Base-by-base conservation (phyloP, 1,140 invertebrate genomes). In the Cepaea nemoralis region DNA sequence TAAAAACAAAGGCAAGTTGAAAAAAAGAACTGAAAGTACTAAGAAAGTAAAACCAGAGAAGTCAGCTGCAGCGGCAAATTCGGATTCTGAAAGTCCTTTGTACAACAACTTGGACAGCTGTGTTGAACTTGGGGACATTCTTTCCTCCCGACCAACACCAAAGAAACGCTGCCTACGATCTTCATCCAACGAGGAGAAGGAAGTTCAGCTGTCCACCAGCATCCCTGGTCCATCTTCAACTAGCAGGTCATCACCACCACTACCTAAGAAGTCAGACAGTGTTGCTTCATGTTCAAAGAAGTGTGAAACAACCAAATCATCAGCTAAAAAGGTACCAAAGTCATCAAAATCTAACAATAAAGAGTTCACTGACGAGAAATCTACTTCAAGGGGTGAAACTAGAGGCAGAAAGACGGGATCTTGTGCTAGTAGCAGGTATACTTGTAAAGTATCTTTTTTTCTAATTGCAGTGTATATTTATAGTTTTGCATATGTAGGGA, bases 341-440 rank as follows among this genome's bases (percentile, higher is more conserved):
- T 33, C 75, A 33, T 31, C 24, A n/a, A 50, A 48, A 12, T 5
- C 50, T 24, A 70, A 19, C 31, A 63, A 22, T 3, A 42, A 73
- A 48, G 80, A 66, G 50, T 39, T 33, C 6, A 70, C 77, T 45
- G 76, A 73, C 35, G 74, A 77, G 22, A 82, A 81, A 63, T 75
- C 82, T 66, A 31, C 59, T 63, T 76, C 74, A 22, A 84, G 84
- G 78, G 87, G 87, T 84, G 87, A 88, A 77, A 85, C 83, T 73
- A 84, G 88, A 85, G 85, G 85, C 84, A 91, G 88, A 88, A 94
- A 94, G 92, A 94, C 94, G 93, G 94, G 94, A 92, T 95, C 94
- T 87, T 95, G 95, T 92, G 94, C 95, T 84, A 95, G 94, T 83
- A 94, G 93, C 86, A 95, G 94, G 88, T 87, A 71, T 42, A n/a